Evolutionary conservation across 1,140 invertebrate genomes (phyloP).

Genomic region (Drosophila jambulina): DNA sequence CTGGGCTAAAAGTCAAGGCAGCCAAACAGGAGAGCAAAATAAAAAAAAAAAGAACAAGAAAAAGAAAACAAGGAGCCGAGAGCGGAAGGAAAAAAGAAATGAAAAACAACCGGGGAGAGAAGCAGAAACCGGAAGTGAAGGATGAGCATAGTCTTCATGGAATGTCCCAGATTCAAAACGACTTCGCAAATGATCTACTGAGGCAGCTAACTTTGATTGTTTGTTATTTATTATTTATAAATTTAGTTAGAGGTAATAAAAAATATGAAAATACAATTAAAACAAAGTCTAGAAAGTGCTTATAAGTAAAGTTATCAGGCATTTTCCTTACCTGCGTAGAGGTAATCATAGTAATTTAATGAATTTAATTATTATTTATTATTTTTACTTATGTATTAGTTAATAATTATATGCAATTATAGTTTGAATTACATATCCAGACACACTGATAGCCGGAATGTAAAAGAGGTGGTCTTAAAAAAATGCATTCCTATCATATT

Average conservation of each 20-base stretch:
- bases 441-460: no score
- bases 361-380: no score
- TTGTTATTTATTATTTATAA: not conserved
- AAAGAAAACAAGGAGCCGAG: not conserved
- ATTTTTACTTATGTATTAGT: no score
- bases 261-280: no score
- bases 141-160: not conserved
- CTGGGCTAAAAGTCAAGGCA: constrained; percentile 72
- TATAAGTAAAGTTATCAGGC: not conserved
- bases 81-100: constrained; percentile 16
- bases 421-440: no score
- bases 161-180: not conserved
- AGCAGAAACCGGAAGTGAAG: constrained; percentile 2
- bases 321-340: no score
- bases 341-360: no score
- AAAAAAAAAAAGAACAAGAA: constrained; percentile 10
- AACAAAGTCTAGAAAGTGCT: not conserved
- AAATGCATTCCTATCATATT: no score
- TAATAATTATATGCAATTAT: no score
- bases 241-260: not conserved
- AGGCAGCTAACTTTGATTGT: not conserved
- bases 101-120: constrained; percentile 8
- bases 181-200: constrained; percentile 12
- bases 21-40: constrained; percentile 15
- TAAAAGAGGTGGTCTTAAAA: no score